Base-by-base conservation (phyloP, 2,888 invertebrate genomes). In the Diloba caeruleocephala region DNA sequence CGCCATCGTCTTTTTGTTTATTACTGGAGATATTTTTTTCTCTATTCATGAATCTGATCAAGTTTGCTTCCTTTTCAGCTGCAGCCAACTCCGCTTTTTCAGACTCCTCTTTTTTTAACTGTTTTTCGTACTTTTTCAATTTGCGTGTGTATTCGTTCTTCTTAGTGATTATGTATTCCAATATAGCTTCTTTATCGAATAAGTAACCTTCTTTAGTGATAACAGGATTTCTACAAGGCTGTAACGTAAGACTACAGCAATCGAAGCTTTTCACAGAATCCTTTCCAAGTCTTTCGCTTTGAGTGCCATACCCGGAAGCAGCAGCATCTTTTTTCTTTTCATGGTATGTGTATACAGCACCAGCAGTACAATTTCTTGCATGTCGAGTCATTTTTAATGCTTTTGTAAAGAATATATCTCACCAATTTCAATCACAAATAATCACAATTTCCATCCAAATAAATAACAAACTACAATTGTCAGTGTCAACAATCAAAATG, bases 331-430 rank as follows among this genome's bases (percentile, higher is more conserved):
- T 98, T 85, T 98, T 97, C 90, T 98, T 98, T 84, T 99, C 99
- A 77, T 99, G 98, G 78, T 99, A 99, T 0, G 99, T 98, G 85
- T 99, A 99, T 7, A 99, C 99, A 6, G 99, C 98, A 49, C 99
- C 98, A 0, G 99, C 99, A 1, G 99, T 99, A 80, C 98, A 98
- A 91, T 99, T 99, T 87, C 98, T 96, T 7, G 99, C 99, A 84
- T 99, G 99, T 44, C 99, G 95, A 0, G 98, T 98, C 98, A 98
- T 98, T 71, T 17, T n/a, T n/a, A n/a, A n/a, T n/a, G n/a, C n/a
- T n/a, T n/a, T 51, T 46, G 13, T 6, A 13, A 13, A 15, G 13
- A n/a, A n/a, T n/a, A n/a, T n/a, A n/a, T n/a, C n/a, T n/a, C n/a
- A n/a, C n/a, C n/a, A n/a, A n/a, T n/a, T n/a, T n/a, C n/a, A n/a